These are phyloP conservation scores for Hirudo medicinalis DNA, from an alignment of 1,140 invertebrate genomes.

Conservation along the genomic window DNA sequence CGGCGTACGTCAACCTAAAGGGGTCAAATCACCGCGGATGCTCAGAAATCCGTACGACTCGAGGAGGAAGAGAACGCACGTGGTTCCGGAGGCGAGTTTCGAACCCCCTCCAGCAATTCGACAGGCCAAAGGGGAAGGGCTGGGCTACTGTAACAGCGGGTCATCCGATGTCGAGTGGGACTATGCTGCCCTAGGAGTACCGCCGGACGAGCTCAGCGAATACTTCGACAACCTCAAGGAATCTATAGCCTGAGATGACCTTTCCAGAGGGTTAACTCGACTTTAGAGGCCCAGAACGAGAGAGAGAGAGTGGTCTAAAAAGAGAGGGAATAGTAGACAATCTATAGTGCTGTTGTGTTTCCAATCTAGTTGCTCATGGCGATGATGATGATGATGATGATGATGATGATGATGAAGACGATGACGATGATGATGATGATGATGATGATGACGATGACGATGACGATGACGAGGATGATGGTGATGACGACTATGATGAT, in stretches of 20 bases:
- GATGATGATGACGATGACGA: slow-evolving; percentile 17
- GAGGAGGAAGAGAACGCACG: no score
- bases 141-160: slow-evolving; percentile 5
- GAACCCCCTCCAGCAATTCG: no score
- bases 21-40: no score
- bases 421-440: slow-evolving; percentile 10
- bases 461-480: slow-evolving; percentile 16
- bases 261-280: background rate
- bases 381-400: slow-evolving; percentile 13
- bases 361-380: background rate
- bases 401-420: slow-evolving; percentile 14
- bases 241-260: slow-evolving; percentile 45
- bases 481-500: no score
- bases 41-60: no score
- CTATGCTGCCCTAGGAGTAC: slow-evolving; percentile 61
- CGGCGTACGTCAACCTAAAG: no score
- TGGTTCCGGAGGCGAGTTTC: no score
- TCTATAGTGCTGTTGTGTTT: no score
- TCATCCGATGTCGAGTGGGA: slow-evolving; percentile 40
- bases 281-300: no score
- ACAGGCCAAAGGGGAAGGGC: background rate
- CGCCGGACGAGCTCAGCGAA: slow-evolving; percentile 90
- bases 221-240: slow-evolving; percentile 94
- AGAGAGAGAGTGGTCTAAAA: no score
- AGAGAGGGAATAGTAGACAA: no score